Percentiles rank a stretch among this genome's conserved stretches.
Conservation (phyloP, 2,888 invertebrate species). For the Slavum lentiscoides region DNA sequence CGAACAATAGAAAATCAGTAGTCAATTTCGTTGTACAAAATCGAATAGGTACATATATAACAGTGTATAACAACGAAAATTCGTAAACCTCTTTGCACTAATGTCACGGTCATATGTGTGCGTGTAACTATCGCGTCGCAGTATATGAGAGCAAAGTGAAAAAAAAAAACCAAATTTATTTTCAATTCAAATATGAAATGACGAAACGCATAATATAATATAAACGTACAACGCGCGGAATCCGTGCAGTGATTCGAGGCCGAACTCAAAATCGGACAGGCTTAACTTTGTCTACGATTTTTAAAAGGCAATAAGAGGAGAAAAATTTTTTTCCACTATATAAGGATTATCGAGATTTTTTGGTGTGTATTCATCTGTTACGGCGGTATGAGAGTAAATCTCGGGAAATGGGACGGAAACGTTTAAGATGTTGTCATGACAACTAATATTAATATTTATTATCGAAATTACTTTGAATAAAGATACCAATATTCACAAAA, state of each 20-base stretch:
- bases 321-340: too few relatives aligned
- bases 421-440: too few relatives aligned
- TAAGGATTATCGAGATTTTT: too few relatives aligned
- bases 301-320: too few relatives aligned
- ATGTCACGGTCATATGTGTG: conserved; percentile 25
- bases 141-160: not conserved
- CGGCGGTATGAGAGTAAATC: too few relatives aligned
- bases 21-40: conserved; percentile 27
- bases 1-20: conserved; percentile 42
- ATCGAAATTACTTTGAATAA: too few relatives aligned
- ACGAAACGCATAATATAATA: not conserved
- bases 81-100: conserved; percentile 31
- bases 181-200: conserved; percentile 31
- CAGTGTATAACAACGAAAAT: conserved; percentile 5
- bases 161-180: conserved; percentile 14
- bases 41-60: not conserved
- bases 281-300: too few relatives aligned
- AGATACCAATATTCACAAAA: too few relatives aligned
- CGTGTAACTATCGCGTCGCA: not conserved
- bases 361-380: too few relatives aligned
- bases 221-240: not conserved
- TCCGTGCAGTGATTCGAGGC: conserved; percentile 11
- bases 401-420: too few relatives aligned
- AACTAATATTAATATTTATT: too few relatives aligned
- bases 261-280: not conserved